A percentile compares a stretch with the other conserved stretches of the same genome.
Evolutionary conservation across 2,113 vertebrate species (phyloP).

Genomic region (Spea multiplicata): DNA sequence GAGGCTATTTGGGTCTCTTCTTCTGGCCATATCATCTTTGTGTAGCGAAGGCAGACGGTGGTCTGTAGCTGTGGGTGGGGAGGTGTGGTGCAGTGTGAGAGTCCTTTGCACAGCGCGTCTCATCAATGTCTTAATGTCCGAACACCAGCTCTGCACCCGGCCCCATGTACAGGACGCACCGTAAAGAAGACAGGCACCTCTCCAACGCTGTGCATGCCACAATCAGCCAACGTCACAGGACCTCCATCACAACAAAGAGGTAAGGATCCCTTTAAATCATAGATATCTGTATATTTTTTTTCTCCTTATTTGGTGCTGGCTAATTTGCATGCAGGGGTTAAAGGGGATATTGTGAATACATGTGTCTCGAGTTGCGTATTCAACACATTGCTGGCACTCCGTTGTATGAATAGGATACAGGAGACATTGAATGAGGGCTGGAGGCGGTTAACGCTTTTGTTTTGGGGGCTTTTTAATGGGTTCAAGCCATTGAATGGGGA

Average conservation of each 20-base stretch:
- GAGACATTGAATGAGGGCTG: too few species aligned
- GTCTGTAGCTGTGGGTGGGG: not conserved
- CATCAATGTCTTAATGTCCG: constrained; percentile 2
- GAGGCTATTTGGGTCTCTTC: too few species aligned
- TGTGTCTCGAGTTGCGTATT: too few species aligned
- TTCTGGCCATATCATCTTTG: not conserved
- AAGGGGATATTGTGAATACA: too few species aligned
- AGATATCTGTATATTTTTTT: not conserved
- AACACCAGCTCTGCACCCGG: constrained; percentile 10
- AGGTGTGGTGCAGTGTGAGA: constrained; percentile 29
- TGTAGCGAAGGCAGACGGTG: not conserved
- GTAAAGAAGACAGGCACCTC: not conserved
- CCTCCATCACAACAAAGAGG: constrained; percentile 37
- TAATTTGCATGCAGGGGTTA: not conserved
- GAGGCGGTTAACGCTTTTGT: too few species aligned
- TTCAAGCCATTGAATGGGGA: too few species aligned
- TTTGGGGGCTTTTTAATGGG: too few species aligned
- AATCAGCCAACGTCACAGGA: not conserved
- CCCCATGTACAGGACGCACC: constrained; percentile 24
- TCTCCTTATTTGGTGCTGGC: not conserved
- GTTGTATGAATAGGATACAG: too few species aligned
- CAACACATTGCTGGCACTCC: too few species aligned
- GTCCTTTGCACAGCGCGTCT: not conserved
- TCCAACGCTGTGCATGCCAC: not conserved
- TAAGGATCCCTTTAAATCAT: not conserved